Base-by-base conservation (phyloP, 2,113 vertebrate genomes). In the Corythoichthys intestinalis region DNA sequence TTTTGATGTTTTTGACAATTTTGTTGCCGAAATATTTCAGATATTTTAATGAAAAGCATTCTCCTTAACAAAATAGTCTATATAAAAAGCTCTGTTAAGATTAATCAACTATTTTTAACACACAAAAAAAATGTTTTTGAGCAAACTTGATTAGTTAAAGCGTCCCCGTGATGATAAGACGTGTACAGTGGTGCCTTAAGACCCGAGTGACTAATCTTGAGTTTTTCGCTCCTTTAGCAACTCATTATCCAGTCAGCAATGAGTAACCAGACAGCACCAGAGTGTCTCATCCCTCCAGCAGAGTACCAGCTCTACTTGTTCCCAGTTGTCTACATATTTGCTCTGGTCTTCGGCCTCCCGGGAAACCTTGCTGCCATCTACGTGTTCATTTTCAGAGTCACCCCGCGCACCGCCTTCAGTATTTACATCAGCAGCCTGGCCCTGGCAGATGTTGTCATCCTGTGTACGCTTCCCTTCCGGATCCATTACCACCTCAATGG, bases 371-470 rank as follows among this genome's bases (percentile, higher is more conserved):
- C 73, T 0, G 90, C 92, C 1, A 74, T 96, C 28, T 90, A 84
- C 0, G 68, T 91, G 15, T 91, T 94, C 82, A 46, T 78, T 68
- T 77, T 84, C 77, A 87, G 52, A 54, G 73, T 48, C 0, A 66
- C 49, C 0, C 83, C 84, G 0, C 3, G 75, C 1, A 91, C 90
- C 0, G 83, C 85, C 1, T 92, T 93, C 53, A 88, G 79, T 0
- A 6, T 93, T 0, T 95, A 89, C 84, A 86, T 95, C 82, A 80
- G 93, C 2, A 95, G 93, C 14, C 85, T 97, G 11, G 92, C 91
- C 0, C 44, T 91, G 70, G 88, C 88, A 0, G 94, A 95, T 86
- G 67, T 86, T 0, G 1, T 83, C 46, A 91, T 95, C 69, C 86
- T 94, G 0, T 79, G 87, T 0, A 71, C 89, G 2, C 48, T 97